Conservation (phyloP, 1,140 invertebrate genomes). For the Leptinotarsa texana region DNA sequence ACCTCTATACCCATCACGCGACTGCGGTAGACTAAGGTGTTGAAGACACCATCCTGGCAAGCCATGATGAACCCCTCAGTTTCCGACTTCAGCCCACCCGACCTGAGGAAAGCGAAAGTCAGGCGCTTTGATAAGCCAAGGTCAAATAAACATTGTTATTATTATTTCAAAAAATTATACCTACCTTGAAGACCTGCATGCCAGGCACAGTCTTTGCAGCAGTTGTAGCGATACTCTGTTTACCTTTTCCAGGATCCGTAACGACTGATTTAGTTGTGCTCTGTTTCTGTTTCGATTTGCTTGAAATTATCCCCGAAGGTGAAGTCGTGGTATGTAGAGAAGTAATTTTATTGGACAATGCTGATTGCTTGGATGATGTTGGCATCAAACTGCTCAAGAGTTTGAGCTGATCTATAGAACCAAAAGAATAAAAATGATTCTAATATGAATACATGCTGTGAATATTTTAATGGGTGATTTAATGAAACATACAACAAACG, state of each 20-base stretch:
- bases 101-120: no score
- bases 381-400: slow-evolving; percentile 35
- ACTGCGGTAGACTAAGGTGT: no score
- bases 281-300: background rate
- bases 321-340: slow-evolving; percentile 16
- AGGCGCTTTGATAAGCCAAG: no score
- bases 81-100: no score
- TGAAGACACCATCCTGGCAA: no score
- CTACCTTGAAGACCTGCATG: slow-evolving; percentile 33
- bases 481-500: no score
- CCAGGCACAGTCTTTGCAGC: slow-evolving; percentile 16
- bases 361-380: background rate
- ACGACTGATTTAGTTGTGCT: slow-evolving; percentile 20
- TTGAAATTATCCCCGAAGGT: slow-evolving; percentile 9
- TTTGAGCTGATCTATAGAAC: slow-evolving; percentile 32
- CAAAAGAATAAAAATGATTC: slow-evolving; percentile 2
- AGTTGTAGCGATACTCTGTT: slow-evolving; percentile 1
- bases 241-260: slow-evolving; percentile 1
- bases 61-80: no score
- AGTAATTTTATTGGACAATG: background rate
- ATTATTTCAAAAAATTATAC: background rate
- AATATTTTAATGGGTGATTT: no score
- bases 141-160: no score
- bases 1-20: no score
- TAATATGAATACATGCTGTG: no score